Base-by-base conservation (phyloP, 2,113 vertebrate genomes). In the Orthochromis malagaraziensis region DNA sequence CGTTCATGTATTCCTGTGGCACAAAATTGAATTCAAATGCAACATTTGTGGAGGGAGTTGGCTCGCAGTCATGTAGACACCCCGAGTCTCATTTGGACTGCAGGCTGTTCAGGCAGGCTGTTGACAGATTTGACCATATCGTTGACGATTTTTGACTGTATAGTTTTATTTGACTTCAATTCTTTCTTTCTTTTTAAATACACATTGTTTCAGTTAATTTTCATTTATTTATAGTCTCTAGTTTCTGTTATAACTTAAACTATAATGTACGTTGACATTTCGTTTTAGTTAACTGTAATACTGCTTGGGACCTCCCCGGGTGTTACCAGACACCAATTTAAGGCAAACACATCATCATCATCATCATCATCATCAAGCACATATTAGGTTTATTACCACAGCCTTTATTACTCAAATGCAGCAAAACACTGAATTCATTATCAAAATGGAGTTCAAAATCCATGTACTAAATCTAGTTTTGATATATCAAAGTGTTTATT, bases 391-490 rank as follows among this genome's bases (percentile, higher is more conserved):
- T 47, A 29, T 45, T 26, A 17, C 40, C 21, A 75, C 40, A 19
- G 24, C 4, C 21, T 26, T 29, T 75, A 75, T 75, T 75, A 47
- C 40, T 75, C 13, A 47, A 65, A 65, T 7, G 17, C 33, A 45
- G 38, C 1, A 73, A 73, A 26, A 70, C 11, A 70, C 19, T 70
- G 7, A 42, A 42, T 4, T 38, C 5, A 40, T 73, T 42, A 16
- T 42, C 65, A 73, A 70, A 68, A 40, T n/a, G 17, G 9, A 70
- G n/a, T 42, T 42, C 5, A 42, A 24, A 75, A 47, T 75, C 40
- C 8, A 0, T 47, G 24, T 75, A 75, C 0, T 29, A 75, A 75
- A 26, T 47, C 24, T 47, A 14, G 2, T 75, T 75, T 47, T 75
- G 24, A 47, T 75, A 5, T 19, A 75, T 47, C 8, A 29, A 47